These are phyloP conservation scores for Brachynemurus nebulosus DNA, from an alignment of 2,888 invertebrate species.

Conservation along the genomic window DNA sequence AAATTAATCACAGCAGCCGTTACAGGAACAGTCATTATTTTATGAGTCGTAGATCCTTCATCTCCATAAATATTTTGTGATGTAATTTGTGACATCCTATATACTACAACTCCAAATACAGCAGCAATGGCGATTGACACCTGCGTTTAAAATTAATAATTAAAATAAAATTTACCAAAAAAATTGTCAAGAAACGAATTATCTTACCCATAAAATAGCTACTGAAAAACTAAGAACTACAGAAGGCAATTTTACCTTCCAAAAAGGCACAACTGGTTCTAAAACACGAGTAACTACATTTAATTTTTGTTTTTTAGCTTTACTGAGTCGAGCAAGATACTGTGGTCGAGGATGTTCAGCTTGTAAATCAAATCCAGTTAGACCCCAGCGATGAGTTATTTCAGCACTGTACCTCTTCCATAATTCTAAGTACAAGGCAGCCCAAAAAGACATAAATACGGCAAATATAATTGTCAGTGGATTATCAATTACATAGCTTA, in stretches of 20 bases:
- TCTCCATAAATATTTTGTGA: slow-evolving; percentile 39
- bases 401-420: slow-evolving; percentile 72
- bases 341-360: slow-evolving; percentile 68
- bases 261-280: slow-evolving; percentile 65
- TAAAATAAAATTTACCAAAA: neutral
- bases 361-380: slow-evolving; percentile 55
- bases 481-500: slow-evolving; percentile 74
- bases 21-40: slow-evolving; percentile 53
- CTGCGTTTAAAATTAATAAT: slow-evolving; percentile 26
- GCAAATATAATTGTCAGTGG: slow-evolving; percentile 64
- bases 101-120: slow-evolving; percentile 63
- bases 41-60: slow-evolving; percentile 32
- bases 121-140: slow-evolving; percentile 54
- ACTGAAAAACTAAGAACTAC: slow-evolving; percentile 55
- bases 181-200: neutral
- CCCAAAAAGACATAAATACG: slow-evolving; percentile 72
- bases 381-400: slow-evolving; percentile 72
- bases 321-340: slow-evolving; percentile 47
- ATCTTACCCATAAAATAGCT: slow-evolving; percentile 38
- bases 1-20: slow-evolving; percentile 70
- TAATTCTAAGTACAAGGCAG: slow-evolving; percentile 62
- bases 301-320: slow-evolving; percentile 37
- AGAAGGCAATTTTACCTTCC: slow-evolving; percentile 57
- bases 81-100: slow-evolving; percentile 52
- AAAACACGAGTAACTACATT: slow-evolving; percentile 41